These are phyloP conservation scores for Sinosuthora webbiana DNA, from an alignment of 2,113 vertebrate species.

Conservation along the genomic window DNA sequence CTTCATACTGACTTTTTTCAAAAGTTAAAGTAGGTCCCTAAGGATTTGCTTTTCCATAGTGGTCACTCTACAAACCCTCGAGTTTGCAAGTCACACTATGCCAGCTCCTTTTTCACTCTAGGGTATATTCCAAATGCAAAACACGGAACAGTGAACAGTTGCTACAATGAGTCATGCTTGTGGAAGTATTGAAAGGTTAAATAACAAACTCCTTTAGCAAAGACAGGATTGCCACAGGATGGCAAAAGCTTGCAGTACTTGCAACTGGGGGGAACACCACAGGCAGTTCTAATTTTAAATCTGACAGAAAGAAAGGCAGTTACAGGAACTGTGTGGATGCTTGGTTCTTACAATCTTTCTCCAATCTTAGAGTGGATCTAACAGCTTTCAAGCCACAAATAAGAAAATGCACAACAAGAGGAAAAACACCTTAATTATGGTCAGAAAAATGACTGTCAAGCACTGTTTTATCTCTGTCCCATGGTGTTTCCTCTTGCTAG, in stretches of 20 bases:
- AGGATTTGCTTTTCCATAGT: neutral
- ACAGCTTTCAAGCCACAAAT: neutral
- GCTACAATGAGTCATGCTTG: neutral
- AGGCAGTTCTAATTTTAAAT: neutral
- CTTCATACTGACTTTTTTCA: neutral
- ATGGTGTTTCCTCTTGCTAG: neutral
- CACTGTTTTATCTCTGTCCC: neutral
- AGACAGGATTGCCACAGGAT: neutral
- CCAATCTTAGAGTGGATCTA: neutral
- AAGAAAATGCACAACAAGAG: neutral
- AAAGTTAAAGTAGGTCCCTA: neutral
- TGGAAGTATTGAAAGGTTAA: neutral
- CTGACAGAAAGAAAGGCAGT: neutral
- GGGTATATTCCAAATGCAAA: neutral
- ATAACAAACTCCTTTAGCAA: neutral
- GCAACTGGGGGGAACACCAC: neutral
- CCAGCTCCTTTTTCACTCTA: neutral
- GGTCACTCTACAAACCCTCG: neutral
- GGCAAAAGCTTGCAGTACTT: neutral
- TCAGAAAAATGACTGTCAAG: neutral
- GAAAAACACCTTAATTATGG: neutral
- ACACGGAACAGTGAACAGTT: neutral
- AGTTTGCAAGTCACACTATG: neutral
- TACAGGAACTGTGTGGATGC: neutral
- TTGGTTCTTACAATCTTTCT: neutral